Base-by-base conservation (phyloP, 2,888 invertebrate species). In the Apamea sordens region DNA sequence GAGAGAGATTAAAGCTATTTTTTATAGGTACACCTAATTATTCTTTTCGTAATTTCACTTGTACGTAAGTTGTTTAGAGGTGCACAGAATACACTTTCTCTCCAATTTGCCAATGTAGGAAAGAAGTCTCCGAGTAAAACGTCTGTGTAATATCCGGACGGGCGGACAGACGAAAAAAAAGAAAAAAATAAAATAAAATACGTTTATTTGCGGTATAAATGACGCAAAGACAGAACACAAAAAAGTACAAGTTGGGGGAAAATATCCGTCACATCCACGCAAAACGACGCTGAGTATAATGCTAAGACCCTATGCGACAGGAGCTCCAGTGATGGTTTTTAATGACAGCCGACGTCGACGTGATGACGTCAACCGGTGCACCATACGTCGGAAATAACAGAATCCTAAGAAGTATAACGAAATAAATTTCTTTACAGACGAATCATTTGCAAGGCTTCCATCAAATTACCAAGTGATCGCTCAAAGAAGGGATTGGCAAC, bases 401-500 rank as follows among this genome's bases (percentile, higher is more conserved):
- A 70, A n/a, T 0, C 11, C 36, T 56, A 36, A 56, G n/a, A 59
- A 21, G 10, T 59, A 36, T 61, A 15, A 63, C 21, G 2, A 50
- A 53, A 73, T 44, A 36, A 11, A 61, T n/a, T 24, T 64, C 18
- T 73, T 36, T 32, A 41, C 1, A 56, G 28, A 21, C 15, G 24
- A 36, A 28, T 50, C 59, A 24, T 65, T 84, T 73, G 15, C 24
- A 53, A 36, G 69, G 64, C 15, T 84, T 82, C 73, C 8, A 53
- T 69, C 36, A 79, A 84, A 73, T 82, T 82, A 73, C 36, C 21
- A 64, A 63, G 59, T 36, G n/a, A 44, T 69, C 80, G 44, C 68
- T 73, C 73, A 70, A 82, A 82, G 69, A 79, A 36, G 63, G 32
- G 18, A 84, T 82, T 67, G 24, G 11, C 50, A 73, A 36, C 80